phyloP scores from a whole-genome alignment of 2,888 invertebrate genomes.

The Drosophila birchii region DNA sequence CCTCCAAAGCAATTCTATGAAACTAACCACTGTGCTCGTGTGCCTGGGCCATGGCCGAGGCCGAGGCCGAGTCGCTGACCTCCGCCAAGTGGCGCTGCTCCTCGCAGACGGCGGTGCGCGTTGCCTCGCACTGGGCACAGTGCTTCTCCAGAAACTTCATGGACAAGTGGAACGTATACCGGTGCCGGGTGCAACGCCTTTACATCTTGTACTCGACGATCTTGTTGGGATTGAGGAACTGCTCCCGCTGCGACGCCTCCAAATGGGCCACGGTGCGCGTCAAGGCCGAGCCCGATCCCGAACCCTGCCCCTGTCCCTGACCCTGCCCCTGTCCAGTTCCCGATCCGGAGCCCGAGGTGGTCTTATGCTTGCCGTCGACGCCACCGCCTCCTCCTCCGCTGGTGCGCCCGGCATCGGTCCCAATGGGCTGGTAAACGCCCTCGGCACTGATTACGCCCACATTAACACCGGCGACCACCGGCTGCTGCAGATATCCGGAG shows the following conservation, averaged over 20 bases:
- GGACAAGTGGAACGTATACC: slow-evolving; percentile 84
- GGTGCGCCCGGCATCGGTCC: slow-evolving; percentile 67
- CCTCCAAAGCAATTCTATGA: slow-evolving; percentile 61
- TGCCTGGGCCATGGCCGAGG: slow-evolving; percentile 19
- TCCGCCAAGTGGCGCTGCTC: slow-evolving; percentile 66
- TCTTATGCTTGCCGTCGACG: slow-evolving; percentile 52
- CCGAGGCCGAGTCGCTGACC: background rate
- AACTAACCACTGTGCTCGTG: slow-evolving; percentile 73
- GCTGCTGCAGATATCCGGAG: slow-evolving; percentile 82
- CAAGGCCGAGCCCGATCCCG: slow-evolving; percentile 73
- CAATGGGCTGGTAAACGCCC: slow-evolving; percentile 80
- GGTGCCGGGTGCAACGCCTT: slow-evolving; percentile 84
- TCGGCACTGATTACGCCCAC: slow-evolving; percentile 82
- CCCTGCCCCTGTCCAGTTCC: slow-evolving; percentile 64
- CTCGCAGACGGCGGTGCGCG: slow-evolving; percentile 61
- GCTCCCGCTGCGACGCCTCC: slow-evolving; percentile 84
- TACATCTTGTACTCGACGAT: slow-evolving; percentile 85
- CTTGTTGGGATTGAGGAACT: slow-evolving; percentile 85
- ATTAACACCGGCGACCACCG: slow-evolving; percentile 82
- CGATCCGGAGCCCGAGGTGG: slow-evolving; percentile 60
- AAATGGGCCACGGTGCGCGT: slow-evolving; percentile 84
- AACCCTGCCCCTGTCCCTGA: slow-evolving; percentile 46
- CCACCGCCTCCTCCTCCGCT: slow-evolving; percentile 52
- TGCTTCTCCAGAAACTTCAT: slow-evolving; percentile 83
- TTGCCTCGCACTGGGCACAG: slow-evolving; percentile 81